phyloP scores from a whole-genome alignment of 2,797 vertebrate genomes.

The Galaxias olidus region DNA sequence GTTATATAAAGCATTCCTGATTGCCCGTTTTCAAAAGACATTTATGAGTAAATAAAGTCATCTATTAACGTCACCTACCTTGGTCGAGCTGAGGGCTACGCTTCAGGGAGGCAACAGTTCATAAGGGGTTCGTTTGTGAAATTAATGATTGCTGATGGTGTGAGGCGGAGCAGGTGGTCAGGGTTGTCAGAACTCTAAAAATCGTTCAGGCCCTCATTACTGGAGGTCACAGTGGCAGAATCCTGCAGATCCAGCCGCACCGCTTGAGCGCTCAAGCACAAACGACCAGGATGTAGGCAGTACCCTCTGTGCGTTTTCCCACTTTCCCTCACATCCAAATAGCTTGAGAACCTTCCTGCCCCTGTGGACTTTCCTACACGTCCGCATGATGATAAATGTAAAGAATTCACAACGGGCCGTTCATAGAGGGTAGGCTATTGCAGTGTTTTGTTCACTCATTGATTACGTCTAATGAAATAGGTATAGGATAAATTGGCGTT shows the following conservation, averaged over 20 bases:
- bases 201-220: conserved; percentile 68
- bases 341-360: background rate
- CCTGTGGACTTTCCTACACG: no score
- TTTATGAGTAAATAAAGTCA: conserved; percentile 43
- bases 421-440: no score
- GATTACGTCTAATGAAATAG: no score
- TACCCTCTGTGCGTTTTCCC: conserved; percentile 29
- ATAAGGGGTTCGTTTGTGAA: conserved; percentile 47
- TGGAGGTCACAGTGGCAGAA: conserved; percentile 53
- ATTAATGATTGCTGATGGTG: conserved; percentile 59
- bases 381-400: no score
- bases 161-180: conserved; percentile 45
- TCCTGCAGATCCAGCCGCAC: conserved; percentile 51
- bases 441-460: no score
- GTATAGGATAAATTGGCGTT: no score
- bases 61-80: conserved; percentile 45
- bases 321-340: background rate
- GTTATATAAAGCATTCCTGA: conserved; percentile 1
- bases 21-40: conserved; percentile 29
- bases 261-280: conserved; percentile 62
- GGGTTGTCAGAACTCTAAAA: conserved; percentile 61
- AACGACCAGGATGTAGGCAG: conserved; percentile 58
- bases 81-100: conserved; percentile 41
- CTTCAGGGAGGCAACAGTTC: conserved; percentile 34
- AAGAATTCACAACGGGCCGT: no score